These are phyloP conservation scores for Xenopus laevis DNA, from an alignment of 2,113 vertebrate genomes.

Conservation along the genomic window DNA sequence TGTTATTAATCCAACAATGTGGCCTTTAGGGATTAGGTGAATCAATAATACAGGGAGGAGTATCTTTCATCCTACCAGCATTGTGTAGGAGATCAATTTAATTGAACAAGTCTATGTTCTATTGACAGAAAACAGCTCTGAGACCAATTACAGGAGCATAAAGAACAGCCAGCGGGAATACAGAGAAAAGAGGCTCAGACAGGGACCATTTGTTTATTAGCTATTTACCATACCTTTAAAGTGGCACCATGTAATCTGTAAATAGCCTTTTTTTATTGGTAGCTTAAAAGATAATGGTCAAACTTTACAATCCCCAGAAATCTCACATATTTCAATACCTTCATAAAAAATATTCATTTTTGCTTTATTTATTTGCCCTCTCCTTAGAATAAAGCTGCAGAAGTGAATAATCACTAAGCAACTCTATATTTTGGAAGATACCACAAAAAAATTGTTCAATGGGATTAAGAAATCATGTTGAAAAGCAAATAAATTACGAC, in stretches of 20 bases:
- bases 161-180: slow-evolving; percentile 13
- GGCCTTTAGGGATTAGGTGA: slow-evolving; percentile 34
- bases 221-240: background rate
- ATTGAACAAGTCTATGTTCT: slow-evolving; percentile 29
- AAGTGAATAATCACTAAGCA: too few relatives aligned
- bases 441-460: too few relatives aligned
- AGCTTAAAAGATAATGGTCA: too few relatives aligned
- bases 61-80: slow-evolving; percentile 24
- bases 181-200: slow-evolving; percentile 3
- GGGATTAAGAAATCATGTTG: too few relatives aligned
- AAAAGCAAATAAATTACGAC: too few relatives aligned
- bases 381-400: too few relatives aligned
- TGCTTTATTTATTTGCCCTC: too few relatives aligned
- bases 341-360: too few relatives aligned
- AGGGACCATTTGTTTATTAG: slow-evolving; percentile 27
- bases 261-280: too few relatives aligned
- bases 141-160: slow-evolving; percentile 35
- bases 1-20: background rate
- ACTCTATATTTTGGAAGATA: too few relatives aligned
- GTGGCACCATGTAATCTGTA: background rate
- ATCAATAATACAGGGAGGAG: background rate
- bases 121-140: slow-evolving; percentile 20
- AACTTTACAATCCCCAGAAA: too few relatives aligned
- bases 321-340: too few relatives aligned
- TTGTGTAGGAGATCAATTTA: slow-evolving; percentile 21